Base-by-base conservation (phyloP, 1,140 invertebrate genomes). In the Luehdorfia chinensis region DNA sequence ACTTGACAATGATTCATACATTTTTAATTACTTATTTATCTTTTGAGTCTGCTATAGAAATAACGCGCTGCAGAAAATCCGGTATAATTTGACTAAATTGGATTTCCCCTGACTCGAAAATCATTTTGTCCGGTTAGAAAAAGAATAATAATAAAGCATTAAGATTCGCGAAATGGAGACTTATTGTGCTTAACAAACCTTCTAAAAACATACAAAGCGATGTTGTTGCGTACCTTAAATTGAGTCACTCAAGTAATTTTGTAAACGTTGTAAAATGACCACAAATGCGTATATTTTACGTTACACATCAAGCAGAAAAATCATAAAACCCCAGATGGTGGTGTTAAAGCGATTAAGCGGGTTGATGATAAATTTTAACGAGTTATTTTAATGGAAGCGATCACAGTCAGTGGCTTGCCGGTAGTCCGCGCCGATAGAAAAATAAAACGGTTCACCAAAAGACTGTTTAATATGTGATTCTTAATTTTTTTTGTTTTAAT, bases 321-420 rank as follows among this genome's bases (percentile, higher is more conserved):
- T 86, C 79, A 86, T 86, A 84, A 86, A 86, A 84, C 65, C 75
- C 77, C 81, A 86, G 81, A 86, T 86, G 81, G 73, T 83, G 77
- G 79, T 69, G 79, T 69, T 81, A 84, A 85, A 85, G 75, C 79
- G 79, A 85, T 85, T 85, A 84, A 84, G 77, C 81, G 77, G 79
- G 77, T 77, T 79, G 81, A 85, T 84, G 81, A 85, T 85, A 85
- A 85, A 85, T 85, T 85, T 85, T 85, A 85, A 85, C 81, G 81
- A 85, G 81, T 85, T 84, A 85, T 85, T 84, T 85, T 85, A 85
- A 85, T 84, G 81, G 79, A 77, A 76, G 75, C 74, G 75, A 85
- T 85, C 77, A 72, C 73, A 81, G 71, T 83, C 76, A 75, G 75
- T 70, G 78, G 81, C 81, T 67, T 68, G 69, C 75, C 64, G 63